A percentile compares a stretch with the other conserved stretches of the same genome.
phyloP scores from a whole-genome alignment of 2,113 vertebrate species.

The Chaetorhynchus papuensis region DNA sequence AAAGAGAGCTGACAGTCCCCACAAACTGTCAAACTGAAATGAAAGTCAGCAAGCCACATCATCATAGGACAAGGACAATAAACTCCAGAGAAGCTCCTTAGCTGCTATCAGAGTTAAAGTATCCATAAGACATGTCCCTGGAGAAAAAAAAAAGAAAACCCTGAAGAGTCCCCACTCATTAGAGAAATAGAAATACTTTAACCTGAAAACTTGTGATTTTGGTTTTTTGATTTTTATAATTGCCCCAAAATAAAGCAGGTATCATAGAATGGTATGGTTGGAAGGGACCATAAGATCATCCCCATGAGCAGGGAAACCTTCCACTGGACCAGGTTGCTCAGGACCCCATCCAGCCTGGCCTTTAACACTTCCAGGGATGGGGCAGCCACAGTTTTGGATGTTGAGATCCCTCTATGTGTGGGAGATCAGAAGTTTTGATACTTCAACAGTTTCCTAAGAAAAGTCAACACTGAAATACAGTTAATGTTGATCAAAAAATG shows the following conservation, averaged over 20 bases:
- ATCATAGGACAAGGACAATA: neutral
- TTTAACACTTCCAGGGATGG: neutral
- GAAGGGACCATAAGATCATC: neutral
- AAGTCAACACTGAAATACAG: neutral
- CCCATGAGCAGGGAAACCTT: neutral
- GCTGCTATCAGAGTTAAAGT: neutral
- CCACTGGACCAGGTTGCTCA: neutral
- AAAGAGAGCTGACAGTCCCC: neutral
- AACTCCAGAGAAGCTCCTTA: neutral
- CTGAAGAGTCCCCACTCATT: neutral
- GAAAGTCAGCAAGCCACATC: constrained; percentile 18
- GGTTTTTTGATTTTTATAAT: neutral
- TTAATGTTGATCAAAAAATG: neutral
- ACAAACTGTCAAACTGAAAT: constrained; percentile 17
- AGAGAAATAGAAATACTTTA: neutral
- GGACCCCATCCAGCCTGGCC: neutral
- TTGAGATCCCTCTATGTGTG: neutral
- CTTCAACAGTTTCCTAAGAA: neutral
- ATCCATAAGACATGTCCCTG: neutral
- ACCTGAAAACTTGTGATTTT: neutral
- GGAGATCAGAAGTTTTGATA: neutral
- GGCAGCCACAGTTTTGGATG: neutral
- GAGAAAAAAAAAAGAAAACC: neutral
- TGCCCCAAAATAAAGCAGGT: neutral
- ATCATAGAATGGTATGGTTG: neutral